A percentile compares a stretch with the other conserved stretches of the same genome.
Evolutionary conservation across 2,888 invertebrate genomes (phyloP).

Genomic region (Pegoplata infirma): DNA sequence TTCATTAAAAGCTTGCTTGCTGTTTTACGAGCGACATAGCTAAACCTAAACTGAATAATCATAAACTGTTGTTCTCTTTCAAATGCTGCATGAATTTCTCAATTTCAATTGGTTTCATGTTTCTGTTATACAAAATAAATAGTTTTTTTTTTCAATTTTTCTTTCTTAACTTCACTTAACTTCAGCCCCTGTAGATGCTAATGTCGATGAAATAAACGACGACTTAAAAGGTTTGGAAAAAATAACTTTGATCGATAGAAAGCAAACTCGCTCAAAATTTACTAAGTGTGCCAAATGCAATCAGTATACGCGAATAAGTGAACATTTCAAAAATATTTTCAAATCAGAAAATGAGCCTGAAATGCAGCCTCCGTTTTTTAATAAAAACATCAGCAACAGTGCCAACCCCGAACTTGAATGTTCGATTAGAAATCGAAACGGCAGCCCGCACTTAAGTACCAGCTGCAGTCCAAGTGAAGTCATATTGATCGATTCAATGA

Average conservation of each 20-base stretch:
- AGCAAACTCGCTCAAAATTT: slow-evolving; percentile 59
- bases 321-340: slow-evolving; percentile 46
- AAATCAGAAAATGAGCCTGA: slow-evolving; percentile 46
- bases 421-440: no score
- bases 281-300: slow-evolving; percentile 55
- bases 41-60: slow-evolving; percentile 19
- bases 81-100: slow-evolving; percentile 55
- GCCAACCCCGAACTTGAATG: not conserved
- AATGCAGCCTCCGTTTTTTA: slow-evolving; percentile 22
- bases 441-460: slow-evolving; percentile 20
- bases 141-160: slow-evolving; percentile 40
- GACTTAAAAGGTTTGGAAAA: slow-evolving; percentile 57
- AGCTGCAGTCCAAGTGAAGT: slow-evolving; percentile 33
- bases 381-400: slow-evolving; percentile 26
- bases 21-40: slow-evolving; percentile 25
- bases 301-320: slow-evolving; percentile 55
- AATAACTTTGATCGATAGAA: slow-evolving; percentile 50
- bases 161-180: slow-evolving; percentile 49
- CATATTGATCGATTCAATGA: slow-evolving; percentile 24
- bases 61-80: slow-evolving; percentile 14
- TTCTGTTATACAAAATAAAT: slow-evolving; percentile 49
- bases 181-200: slow-evolving; percentile 59
- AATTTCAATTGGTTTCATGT: slow-evolving; percentile 46
- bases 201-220: slow-evolving; percentile 52
- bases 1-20: slow-evolving; percentile 48